Percentiles rank a stretch among this genome's conserved stretches.
These are phyloP conservation scores for Cygnus atratus DNA, from an alignment of 2,113 vertebrate genomes.

Conservation along the genomic window DNA sequence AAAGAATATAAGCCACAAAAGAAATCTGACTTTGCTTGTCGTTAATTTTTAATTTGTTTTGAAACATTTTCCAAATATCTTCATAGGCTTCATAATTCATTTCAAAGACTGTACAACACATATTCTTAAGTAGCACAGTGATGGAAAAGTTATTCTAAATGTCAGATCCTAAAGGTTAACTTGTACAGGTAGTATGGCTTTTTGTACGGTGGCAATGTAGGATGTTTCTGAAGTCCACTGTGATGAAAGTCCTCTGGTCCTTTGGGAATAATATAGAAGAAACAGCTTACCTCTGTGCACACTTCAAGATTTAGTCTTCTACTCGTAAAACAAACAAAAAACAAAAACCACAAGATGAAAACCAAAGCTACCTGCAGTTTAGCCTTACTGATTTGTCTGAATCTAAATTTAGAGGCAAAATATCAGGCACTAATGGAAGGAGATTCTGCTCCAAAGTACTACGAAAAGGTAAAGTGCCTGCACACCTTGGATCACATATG, in stretches of 20 bases:
- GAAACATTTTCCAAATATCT: background rate
- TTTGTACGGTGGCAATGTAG: background rate
- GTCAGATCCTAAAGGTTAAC: background rate
- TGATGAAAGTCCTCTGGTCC: background rate
- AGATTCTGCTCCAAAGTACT: background rate
- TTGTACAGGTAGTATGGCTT: background rate
- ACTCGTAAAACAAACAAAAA: background rate
- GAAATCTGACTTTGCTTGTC: conserved; percentile 2
- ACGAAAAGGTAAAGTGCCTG: background rate
- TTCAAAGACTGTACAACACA: background rate
- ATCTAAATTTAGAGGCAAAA: background rate
- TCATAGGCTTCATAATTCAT: conserved; percentile 14
- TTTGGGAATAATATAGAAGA: background rate
- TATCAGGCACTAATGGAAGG: background rate
- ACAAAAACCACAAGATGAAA: background rate
- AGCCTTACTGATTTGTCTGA: background rate
- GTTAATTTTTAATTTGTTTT: conserved; percentile 67
- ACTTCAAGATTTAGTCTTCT: background rate
- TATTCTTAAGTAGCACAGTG: background rate
- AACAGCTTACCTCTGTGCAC: background rate
- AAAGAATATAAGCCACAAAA: conserved; percentile 27
- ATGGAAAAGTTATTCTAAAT: background rate
- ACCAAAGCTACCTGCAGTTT: background rate
- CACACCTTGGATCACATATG: background rate
- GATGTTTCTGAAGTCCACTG: background rate